phyloP scores from a whole-genome alignment of 2,888 invertebrate genomes.

The Papilio protenor region DNA sequence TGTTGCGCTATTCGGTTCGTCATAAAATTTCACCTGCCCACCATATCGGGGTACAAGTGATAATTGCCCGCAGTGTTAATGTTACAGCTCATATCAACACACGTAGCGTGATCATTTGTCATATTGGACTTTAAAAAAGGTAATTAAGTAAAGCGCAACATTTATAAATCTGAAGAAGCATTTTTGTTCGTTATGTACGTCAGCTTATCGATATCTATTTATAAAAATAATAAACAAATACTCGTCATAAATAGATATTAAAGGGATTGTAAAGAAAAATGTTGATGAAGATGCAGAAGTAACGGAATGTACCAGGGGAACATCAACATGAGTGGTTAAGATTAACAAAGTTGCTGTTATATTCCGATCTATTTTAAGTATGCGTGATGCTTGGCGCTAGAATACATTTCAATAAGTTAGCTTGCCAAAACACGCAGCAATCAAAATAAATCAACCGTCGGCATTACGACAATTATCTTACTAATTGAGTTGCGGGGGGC shows the following conservation, averaged over 20 bases:
- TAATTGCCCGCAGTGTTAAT: conserved; percentile 25
- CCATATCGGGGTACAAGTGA: conserved; percentile 29
- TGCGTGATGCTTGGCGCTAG: conserved; percentile 27
- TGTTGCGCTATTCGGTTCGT: conserved; percentile 7
- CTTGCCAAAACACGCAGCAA: conserved; percentile 33
- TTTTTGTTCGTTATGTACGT: background rate
- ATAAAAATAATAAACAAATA: background rate
- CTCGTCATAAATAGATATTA: background rate
- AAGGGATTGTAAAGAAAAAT: background rate
- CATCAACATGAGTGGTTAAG: background rate
- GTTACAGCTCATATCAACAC: conserved; percentile 11
- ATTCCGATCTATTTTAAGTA: conserved; percentile 17
- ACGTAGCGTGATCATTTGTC: conserved; percentile 1
- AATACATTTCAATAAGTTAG: conserved; percentile 27
- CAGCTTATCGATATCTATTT: background rate
- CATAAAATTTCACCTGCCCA: conserved; percentile 41
- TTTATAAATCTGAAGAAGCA: background rate
- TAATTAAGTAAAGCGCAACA: conserved; percentile 2
- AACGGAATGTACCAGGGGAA: background rate
- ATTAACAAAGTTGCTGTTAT: background rate
- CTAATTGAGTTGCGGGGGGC: conserved; percentile 38
- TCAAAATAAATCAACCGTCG: conserved; percentile 33
- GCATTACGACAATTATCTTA: conserved; percentile 20
- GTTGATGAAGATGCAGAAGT: background rate
- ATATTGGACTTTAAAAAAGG: background rate